These are phyloP conservation scores for Ochropacha duplaris DNA, from an alignment of 2,888 invertebrate species.

Conservation along the genomic window DNA sequence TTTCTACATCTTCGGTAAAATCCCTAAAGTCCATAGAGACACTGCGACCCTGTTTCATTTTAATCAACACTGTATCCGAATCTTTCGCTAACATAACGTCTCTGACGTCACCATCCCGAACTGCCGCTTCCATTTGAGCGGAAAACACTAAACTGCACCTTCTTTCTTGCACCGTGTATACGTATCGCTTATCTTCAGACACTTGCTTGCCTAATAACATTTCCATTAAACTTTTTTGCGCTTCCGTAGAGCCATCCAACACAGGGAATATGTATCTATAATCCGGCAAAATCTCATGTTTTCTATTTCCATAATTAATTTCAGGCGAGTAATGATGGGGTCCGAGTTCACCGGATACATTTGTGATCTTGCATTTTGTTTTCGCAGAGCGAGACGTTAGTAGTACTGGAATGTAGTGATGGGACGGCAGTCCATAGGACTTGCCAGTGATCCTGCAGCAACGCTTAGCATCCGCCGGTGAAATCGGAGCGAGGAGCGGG, in stretches of 20 bases:
- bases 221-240: conserved; percentile 84
- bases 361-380: conserved; percentile 86
- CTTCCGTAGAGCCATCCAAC: conserved; percentile 86
- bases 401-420: conserved; percentile 91
- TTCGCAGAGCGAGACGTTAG: conserved; percentile 77
- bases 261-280: conserved; percentile 90
- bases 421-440: conserved; percentile 87
- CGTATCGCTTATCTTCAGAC: conserved; percentile 84
- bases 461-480: conserved; percentile 91
- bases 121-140: conserved; percentile 88
- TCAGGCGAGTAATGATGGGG: conserved; percentile 84
- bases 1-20: conserved; percentile 80
- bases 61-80: conserved; percentile 88
- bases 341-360: conserved; percentile 83
- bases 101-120: conserved; percentile 89
- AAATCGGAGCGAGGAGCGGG: conserved; percentile 90
- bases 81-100: conserved; percentile 90
- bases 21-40: conserved; percentile 88
- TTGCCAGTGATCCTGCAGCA: conserved; percentile 91
- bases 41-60: conserved; percentile 88
- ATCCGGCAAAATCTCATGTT: conserved; percentile 86
- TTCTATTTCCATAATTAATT: conserved; percentile 85
- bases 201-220: conserved; percentile 84
- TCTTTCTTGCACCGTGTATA: conserved; percentile 89
- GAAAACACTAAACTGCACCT: conserved; percentile 89